Evolutionary conservation across 2,797 vertebrate genomes (phyloP), one percentile per base, ranked within the genome.

Genomic region (Ctenosaura bakeri): DNA sequence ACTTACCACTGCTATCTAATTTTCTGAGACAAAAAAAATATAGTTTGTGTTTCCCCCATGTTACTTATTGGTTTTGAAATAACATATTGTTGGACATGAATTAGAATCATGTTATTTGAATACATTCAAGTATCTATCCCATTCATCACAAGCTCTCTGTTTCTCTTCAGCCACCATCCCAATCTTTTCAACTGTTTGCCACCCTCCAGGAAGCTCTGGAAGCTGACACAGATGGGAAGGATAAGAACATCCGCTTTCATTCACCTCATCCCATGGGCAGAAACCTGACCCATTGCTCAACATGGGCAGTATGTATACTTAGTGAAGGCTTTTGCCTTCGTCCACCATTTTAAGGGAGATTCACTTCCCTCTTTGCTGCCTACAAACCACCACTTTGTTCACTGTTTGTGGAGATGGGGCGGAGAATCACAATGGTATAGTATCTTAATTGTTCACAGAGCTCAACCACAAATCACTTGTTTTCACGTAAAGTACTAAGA

Each of bases 401-500:
- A 66, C 38, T 64, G 20, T 42, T 83, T 3, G 62, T 50, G 14
- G 6, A 26, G 54, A 74, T 85, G 46, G 12, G 71, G 54, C 50
- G 29, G 46, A 90, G 38, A 87, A 90, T 64, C 16, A 52, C 6
- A 42, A 32, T 80, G 9, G 26, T 16, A 62, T 76, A 32, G 20
- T 12, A 32, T 77, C 29, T 76, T 81, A 86, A 86, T 59, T 24
- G 3, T 13, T 62, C 13, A 80, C 50, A 79, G 69, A 77, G 26
- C 20, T 64, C 52, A 81, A 6, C 18, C 38, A 78, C n/a, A 88
- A 80, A 88, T 81, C 64, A 73, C 86, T 82, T 77, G 46, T 46
- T 46, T 87, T 87, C 69, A 88, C 59, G 73, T 83, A 8, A 12
- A 78, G 32, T 52, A 84, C 78, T 56, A 64, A 84, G 64, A 77